Conservation (phyloP, 2,797 vertebrate genomes). For the Podargus strigoides region DNA sequence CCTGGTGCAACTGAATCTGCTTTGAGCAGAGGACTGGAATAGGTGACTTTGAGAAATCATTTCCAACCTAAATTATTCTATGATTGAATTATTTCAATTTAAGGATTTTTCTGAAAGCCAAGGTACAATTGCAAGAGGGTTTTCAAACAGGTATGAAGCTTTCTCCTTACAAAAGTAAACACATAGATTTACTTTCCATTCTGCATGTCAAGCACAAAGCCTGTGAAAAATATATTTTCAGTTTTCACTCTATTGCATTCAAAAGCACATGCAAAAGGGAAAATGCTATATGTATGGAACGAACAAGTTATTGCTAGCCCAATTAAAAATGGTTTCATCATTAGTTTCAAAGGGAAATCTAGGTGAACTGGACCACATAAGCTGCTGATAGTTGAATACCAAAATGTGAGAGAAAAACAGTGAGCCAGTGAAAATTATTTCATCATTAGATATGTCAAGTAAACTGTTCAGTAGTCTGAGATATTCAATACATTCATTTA, state of each 20-base stretch:
- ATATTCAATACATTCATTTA: background rate
- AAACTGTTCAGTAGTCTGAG: background rate
- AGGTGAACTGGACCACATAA: background rate
- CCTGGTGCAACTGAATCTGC: background rate
- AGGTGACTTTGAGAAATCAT: background rate
- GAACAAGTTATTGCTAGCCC: background rate
- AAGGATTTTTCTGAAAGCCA: background rate
- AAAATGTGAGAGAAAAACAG: background rate
- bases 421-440: background rate
- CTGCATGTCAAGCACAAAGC: background rate
- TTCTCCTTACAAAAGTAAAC: background rate
- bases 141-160: background rate
- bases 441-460: background rate
- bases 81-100: background rate
- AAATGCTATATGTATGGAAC: background rate
- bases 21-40: background rate
- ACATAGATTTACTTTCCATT: background rate
- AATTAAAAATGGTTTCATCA: background rate
- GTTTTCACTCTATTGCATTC: background rate
- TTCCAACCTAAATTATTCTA: background rate
- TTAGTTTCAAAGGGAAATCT: background rate
- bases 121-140: background rate
- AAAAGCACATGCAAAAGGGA: background rate
- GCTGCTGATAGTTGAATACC: background rate
- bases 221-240: background rate